Evolutionary conservation across 1,140 invertebrate species (phyloP).

Genomic region (Bombyx mandarina): DNA sequence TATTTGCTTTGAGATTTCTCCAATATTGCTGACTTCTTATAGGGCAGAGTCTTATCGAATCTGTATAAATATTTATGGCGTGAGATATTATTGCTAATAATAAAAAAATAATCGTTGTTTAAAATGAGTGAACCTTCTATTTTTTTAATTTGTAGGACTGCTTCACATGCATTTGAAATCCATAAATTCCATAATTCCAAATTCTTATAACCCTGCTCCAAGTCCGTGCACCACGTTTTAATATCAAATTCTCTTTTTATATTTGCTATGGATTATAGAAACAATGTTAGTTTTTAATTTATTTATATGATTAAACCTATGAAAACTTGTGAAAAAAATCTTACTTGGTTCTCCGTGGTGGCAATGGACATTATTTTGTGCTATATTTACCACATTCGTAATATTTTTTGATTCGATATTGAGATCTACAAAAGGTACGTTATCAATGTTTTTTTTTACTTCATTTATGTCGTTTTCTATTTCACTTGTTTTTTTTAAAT

Average conservation of each 20-base stretch:
- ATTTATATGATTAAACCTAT: no score
- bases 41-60: no score
- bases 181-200: conserved; percentile 42
- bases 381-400: no score
- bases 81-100: neutral
- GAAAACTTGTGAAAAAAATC: no score
- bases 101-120: neutral
- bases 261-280: neutral
- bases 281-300: neutral
- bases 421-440: neutral
- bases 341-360: no score
- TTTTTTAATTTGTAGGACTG: conserved; percentile 5
- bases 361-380: no score
- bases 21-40: conserved; percentile 12
- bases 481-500: neutral
- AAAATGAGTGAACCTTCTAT: neutral
- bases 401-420: no score
- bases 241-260: neutral
- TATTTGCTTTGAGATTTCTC: conserved; percentile 24
- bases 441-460: neutral
- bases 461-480: neutral
- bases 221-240: conserved; percentile 34
- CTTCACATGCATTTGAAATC: conserved; percentile 28
- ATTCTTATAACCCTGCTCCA: conserved; percentile 32
- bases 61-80: no score